Base-by-base conservation (phyloP, 2,797 vertebrate species). In the Darevskia nairensis region DNA sequence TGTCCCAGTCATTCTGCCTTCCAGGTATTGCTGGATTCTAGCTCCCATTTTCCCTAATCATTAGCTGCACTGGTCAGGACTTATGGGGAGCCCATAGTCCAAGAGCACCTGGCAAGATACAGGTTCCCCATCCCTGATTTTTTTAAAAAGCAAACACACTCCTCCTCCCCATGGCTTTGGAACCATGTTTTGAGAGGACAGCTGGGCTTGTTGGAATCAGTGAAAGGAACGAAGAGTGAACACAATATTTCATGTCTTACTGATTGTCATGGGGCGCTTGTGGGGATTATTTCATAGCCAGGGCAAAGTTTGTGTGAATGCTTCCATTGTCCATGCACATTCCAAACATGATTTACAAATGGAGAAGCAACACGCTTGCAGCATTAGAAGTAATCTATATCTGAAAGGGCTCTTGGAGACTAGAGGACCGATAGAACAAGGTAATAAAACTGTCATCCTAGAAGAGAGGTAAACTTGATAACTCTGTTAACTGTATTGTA, bases 281-380 rank as follows among this genome's bases (percentile, higher is more conserved):
- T 9, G 35, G 50, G 61, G 50, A 32, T 61, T 61, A 71, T 88
- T 88, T 79, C 15, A 79, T 88, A 59, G 17, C 27, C 27, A 21
- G 80, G 27, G 35, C 44, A 44, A 35, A 41, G 27, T 88, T 86
- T 88, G 50, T 41, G 35, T 84, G 82, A 88, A 88, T 79, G 27
- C 46, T 50, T 68, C 44, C 72, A 83, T 76, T 88, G 80, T 83
- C 61, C 79, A 13, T 71, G 41, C 46, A 44, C 66, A 84, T 88
- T 88, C 87, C 82, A 88, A 61, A 88, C 75, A 79, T 71, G 64
- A 71, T 83, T 79, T 79, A 79, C 68, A 78, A 83, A 82, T 78
- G 32, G 75, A 88, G 61, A 77, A 88, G 35, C 46, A 23, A 44
- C 35, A 61, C 39, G 32, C 39, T 61, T 72, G 64, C 39, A 44